phyloP scores from a whole-genome alignment of 2,888 invertebrate species.

The Thera britannica region DNA sequence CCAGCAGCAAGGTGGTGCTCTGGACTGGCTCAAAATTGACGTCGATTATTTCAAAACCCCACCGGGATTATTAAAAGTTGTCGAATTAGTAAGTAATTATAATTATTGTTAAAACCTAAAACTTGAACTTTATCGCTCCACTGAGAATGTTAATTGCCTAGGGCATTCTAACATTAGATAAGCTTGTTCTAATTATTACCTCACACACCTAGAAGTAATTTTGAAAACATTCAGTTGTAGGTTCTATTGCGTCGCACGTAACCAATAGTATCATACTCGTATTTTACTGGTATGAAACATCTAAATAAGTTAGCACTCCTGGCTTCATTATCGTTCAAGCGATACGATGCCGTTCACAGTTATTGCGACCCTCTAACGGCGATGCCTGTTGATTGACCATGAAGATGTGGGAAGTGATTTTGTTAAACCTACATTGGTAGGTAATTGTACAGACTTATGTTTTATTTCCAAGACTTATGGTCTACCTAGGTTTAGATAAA shows the following conservation, averaged over 20 bases:
- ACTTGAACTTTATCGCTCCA: slow-evolving; percentile 9
- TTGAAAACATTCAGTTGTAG: not conserved
- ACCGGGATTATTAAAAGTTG: slow-evolving; percentile 92
- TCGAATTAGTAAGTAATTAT: slow-evolving; percentile 89
- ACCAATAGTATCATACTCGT: not conserved
- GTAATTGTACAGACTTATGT: no score
- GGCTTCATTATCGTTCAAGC: slow-evolving; percentile 36
- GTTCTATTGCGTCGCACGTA: not conserved
- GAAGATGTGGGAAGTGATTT: slow-evolving; percentile 23
- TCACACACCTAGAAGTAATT: not conserved
- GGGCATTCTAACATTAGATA: slow-evolving; percentile 5
- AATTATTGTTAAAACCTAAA: not conserved
- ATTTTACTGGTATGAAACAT: no score
- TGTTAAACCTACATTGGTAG: not conserved
- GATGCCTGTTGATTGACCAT: slow-evolving; percentile 34
- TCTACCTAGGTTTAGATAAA: not conserved
- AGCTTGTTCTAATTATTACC: not conserved
- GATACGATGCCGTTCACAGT: slow-evolving; percentile 40
- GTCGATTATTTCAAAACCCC: slow-evolving; percentile 91
- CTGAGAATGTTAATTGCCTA: not conserved
- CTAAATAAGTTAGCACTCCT: not conserved
- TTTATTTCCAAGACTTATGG: not conserved
- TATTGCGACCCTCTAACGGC: slow-evolving; percentile 42
- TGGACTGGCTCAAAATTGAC: slow-evolving; percentile 91
- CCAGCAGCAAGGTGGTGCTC: slow-evolving; percentile 79